Evolutionary conservation across 2,113 vertebrate genomes (phyloP), one percentile per base, ranked within the genome.

Genomic region (Zootoca vivipara): DNA sequence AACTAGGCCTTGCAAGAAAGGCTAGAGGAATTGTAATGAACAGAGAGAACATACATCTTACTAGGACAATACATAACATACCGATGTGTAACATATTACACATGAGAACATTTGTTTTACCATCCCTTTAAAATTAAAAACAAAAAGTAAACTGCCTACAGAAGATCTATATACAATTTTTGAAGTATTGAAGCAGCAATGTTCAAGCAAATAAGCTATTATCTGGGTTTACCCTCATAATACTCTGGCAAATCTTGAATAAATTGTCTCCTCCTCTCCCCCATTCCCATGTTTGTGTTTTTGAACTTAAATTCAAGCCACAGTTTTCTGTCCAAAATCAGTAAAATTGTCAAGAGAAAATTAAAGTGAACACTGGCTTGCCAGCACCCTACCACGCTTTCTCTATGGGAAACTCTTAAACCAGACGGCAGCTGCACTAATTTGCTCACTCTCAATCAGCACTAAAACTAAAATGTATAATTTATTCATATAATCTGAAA

Each of bases 171-270:
- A 82, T 89, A 46, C 33, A 80, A 65, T 58, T 72, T 80, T 70
- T 0, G 0, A 91, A 93, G 5, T 65, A 20, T 69, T 85, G 88
- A 90, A 92, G 93, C 88, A 90, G 58, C 83, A 85, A 90, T 64
- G 83, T 93, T 95, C 78, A 95, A 91, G 78, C 91, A 90, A 87
- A 86, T 62, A 62, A 89, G 86, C 89, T 90, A 84, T 94, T 94
- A 89, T 81, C 73, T 82, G 74, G 46, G n/a, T 89, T 91, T 26
- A 1, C 5, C 87, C 83, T 88, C 85, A 73, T 33, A 4, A 30
- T 0, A 2, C 90, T 89, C 89, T 92, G 91, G 80, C 88, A 92
- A 46, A 85, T 84, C 84, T 46, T 35, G 7, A 67, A 92, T 87
- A 94, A 72, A 81, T 20, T 18, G 10, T 40, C 26, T 7, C 38